Evolutionary conservation across 2,888 invertebrate species (phyloP).

Genomic region (Andrena hattorfiana): DNA sequence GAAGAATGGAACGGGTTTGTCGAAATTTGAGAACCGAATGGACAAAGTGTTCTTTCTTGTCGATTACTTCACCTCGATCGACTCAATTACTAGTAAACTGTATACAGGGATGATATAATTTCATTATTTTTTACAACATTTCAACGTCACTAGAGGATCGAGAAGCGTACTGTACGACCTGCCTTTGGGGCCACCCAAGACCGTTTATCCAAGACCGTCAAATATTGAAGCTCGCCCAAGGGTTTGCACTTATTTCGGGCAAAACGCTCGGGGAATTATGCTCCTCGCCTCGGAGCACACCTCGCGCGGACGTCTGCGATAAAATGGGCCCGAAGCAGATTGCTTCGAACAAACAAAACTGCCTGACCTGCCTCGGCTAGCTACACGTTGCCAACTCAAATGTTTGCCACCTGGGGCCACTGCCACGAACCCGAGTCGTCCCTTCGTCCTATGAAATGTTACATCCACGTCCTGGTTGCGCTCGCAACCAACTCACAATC

Average conservation of each 20-base stretch:
- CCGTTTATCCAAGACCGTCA: slow-evolving; percentile 20
- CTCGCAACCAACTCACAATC: slow-evolving; percentile 52
- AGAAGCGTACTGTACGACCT: neutral
- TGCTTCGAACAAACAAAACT: slow-evolving; percentile 67
- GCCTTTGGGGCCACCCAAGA: neutral
- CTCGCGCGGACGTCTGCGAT: slow-evolving; percentile 37
- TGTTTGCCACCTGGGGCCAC: slow-evolving; percentile 64
- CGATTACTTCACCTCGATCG: too few relatives aligned
- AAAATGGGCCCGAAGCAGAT: slow-evolving; percentile 54
- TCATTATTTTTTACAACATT: neutral
- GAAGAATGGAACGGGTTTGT: neutral
- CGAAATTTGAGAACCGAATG: slow-evolving; percentile 7
- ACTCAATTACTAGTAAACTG: too few relatives aligned
- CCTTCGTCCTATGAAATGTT: slow-evolving; percentile 51
- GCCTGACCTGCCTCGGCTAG: slow-evolving; percentile 34
- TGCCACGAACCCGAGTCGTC: slow-evolving; percentile 30
- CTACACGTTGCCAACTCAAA: slow-evolving; percentile 68
- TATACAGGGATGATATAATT: too few relatives aligned
- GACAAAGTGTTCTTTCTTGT: neutral
- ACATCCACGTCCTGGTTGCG: slow-evolving; percentile 37
- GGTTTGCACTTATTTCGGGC: slow-evolving; percentile 29
- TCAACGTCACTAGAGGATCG: neutral
- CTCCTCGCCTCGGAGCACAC: slow-evolving; percentile 5
- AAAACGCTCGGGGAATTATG: slow-evolving; percentile 39
- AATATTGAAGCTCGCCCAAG: slow-evolving; percentile 39